These are phyloP conservation scores for Tupaia chinensis DNA, from an alignment of 2,113 vertebrate genomes.

Conservation along the genomic window DNA sequence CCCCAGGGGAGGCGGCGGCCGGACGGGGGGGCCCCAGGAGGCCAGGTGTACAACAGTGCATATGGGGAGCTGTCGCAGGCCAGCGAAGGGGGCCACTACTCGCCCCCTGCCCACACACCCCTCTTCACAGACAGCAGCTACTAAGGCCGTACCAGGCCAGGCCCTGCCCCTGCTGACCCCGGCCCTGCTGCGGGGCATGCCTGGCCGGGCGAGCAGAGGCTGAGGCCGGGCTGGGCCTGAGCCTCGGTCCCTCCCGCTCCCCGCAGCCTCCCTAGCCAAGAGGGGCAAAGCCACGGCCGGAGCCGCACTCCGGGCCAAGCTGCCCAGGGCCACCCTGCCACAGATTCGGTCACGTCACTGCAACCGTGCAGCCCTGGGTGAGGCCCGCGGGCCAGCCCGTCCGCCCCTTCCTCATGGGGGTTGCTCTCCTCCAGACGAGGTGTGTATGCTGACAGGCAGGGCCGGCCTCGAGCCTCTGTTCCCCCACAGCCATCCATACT, in stretches of 20 bases:
- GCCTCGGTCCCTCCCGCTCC: neutral
- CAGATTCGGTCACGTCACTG: too few species aligned
- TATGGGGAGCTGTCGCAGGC: conserved; percentile 94
- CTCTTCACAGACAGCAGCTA: conserved; percentile 86
- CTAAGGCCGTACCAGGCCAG: conserved; percentile 44
- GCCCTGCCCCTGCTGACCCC: neutral
- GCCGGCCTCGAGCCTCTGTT: neutral
- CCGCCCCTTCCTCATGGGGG: too few species aligned
- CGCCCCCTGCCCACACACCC: conserved; percentile 65
- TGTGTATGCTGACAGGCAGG: neutral
- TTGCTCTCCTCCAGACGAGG: too few species aligned
- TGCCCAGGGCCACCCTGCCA: neutral
- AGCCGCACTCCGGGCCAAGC: neutral
- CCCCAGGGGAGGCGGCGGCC: conserved; percentile 84
- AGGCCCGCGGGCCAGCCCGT: too few species aligned
- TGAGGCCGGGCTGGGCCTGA: neutral
- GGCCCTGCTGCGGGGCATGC: too few species aligned
- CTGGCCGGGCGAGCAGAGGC: neutral
- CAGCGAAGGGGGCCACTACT: conserved; percentile 80
- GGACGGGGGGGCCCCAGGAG: conserved; percentile 89
- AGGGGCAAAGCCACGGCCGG: neutral
- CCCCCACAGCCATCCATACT: fast-evolving
- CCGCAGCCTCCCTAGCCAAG: neutral
- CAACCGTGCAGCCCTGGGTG: too few species aligned
- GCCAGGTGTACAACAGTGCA: conserved; percentile 98